phyloP scores from a whole-genome alignment of 2,888 invertebrate species.

The Cheilosia urbana region DNA sequence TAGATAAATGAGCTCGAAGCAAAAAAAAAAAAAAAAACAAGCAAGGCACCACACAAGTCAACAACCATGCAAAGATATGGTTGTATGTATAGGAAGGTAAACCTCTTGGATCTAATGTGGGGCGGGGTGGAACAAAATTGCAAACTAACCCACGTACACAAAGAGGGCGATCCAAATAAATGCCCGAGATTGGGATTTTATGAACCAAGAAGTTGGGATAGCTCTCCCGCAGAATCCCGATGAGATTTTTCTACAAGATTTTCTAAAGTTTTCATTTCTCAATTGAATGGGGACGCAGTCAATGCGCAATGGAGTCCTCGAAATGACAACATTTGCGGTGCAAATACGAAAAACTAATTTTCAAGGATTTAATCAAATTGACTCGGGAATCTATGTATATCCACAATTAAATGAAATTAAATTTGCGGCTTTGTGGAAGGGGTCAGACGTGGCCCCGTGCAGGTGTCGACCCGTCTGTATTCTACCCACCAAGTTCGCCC shows the following conservation, averaged over 20 bases:
- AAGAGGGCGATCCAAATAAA: slow-evolving; percentile 21
- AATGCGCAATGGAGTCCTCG: slow-evolving; percentile 42
- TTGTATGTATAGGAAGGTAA: slow-evolving; percentile 23
- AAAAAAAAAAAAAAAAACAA: not conserved
- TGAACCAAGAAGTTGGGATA: slow-evolving; percentile 71
- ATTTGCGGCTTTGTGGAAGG: not conserved
- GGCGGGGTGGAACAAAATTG: slow-evolving; percentile 22
- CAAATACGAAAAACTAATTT: slow-evolving; percentile 25
- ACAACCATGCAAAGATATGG: slow-evolving; percentile 31
- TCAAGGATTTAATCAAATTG: slow-evolving; percentile 56
- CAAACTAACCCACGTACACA: slow-evolving; percentile 46
- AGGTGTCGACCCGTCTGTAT: slow-evolving; percentile 21
- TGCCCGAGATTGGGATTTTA: slow-evolving; percentile 64
- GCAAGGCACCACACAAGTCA: slow-evolving; percentile 30
- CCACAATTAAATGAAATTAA: slow-evolving; percentile 51
- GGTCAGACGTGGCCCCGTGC: not conserved
- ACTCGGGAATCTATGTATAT: not conserved
- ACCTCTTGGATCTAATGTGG: slow-evolving; percentile 32
- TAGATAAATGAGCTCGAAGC: slow-evolving; percentile 63
- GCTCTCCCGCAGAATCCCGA: slow-evolving; percentile 62
- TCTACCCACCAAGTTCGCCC: slow-evolving; percentile 20
- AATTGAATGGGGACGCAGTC: slow-evolving; percentile 34
- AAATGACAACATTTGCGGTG: slow-evolving; percentile 61
- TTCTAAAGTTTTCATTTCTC: slow-evolving; percentile 37
- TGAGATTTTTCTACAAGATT: slow-evolving; percentile 60